A percentile compares a stretch with the other conserved stretches of the same genome.
phyloP scores from a whole-genome alignment of 2,888 invertebrate species.

The Pammene aurita region DNA sequence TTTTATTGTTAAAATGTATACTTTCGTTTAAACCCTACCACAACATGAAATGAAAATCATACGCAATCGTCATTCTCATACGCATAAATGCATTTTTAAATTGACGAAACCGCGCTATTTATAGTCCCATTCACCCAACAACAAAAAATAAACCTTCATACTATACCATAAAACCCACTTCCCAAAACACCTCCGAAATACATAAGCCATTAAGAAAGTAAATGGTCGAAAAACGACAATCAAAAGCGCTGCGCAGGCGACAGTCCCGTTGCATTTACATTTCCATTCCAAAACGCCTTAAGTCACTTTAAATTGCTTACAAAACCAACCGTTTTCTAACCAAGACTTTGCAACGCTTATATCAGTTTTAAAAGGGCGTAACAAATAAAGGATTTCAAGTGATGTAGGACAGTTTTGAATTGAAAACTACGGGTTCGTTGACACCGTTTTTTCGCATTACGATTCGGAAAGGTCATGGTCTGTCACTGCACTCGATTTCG shows the following conservation, averaged over 20 bases:
- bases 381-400: not conserved
- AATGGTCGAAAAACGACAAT: constrained; percentile 32
- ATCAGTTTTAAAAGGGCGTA: not conserved
- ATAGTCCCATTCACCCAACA: not conserved
- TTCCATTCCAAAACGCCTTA: not conserved
- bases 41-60: constrained; percentile 9
- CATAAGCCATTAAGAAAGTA: constrained; percentile 22
- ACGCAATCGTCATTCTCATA: constrained; percentile 20
- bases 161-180: not conserved
- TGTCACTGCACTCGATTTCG: constrained; percentile 26
- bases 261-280: constrained; percentile 18
- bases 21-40: not conserved
- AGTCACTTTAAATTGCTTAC: not conserved
- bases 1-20: too few relatives aligned
- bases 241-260: constrained; percentile 25
- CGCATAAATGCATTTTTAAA: constrained; percentile 26
- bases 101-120: constrained; percentile 22
- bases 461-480: constrained; percentile 41
- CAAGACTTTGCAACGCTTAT: too few relatives aligned
- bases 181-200: not conserved
- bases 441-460: constrained; percentile 42
- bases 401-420: not conserved
- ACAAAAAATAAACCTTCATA: not conserved
- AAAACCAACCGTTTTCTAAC: not conserved
- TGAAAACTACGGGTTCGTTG: constrained; percentile 32